Evolutionary conservation across 2,888 invertebrate genomes (phyloP).

Genomic region (Yponomeuta malinellus): DNA sequence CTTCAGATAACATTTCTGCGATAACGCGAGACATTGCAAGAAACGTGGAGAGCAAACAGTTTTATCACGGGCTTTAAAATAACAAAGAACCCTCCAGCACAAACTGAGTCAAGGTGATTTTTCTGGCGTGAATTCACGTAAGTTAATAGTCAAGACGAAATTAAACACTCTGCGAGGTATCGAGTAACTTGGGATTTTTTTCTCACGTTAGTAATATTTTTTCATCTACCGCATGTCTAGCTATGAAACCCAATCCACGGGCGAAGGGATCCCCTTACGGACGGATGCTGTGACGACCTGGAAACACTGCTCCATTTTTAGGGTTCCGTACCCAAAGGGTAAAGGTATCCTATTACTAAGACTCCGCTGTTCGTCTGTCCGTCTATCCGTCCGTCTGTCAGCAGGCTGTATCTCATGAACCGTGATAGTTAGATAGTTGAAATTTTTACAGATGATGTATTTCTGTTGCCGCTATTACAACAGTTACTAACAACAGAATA

Average conservation of each 20-base stretch:
- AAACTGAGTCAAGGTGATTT: neutral
- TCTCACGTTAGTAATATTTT: slow-evolving; percentile 39
- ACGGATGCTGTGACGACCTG: slow-evolving; percentile 40
- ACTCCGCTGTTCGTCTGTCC: too few relatives aligned
- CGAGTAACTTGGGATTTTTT: slow-evolving; percentile 41
- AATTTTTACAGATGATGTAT: too few relatives aligned
- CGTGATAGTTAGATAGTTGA: too few relatives aligned
- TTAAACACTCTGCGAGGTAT: slow-evolving; percentile 52
- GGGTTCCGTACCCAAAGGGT: too few relatives aligned
- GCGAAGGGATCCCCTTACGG: slow-evolving; percentile 50
- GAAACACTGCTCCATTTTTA: slow-evolving; percentile 9
- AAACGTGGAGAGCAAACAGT: slow-evolving; percentile 28
- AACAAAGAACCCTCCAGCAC: neutral
- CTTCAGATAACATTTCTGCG: slow-evolving; percentile 44
- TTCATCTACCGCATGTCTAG: slow-evolving; percentile 53
- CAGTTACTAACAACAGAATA: too few relatives aligned
- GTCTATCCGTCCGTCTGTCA: too few relatives aligned
- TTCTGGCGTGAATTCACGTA: slow-evolving; percentile 7
- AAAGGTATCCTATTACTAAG: too few relatives aligned
- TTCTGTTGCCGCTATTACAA: too few relatives aligned
- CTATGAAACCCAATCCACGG: slow-evolving; percentile 51
- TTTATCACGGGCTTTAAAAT: slow-evolving; percentile 10
- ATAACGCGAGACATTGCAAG: slow-evolving; percentile 36
- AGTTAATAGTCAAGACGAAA: slow-evolving; percentile 43
- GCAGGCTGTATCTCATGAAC: too few relatives aligned